Percentiles rank a stretch among this genome's conserved stretches.
Conservation (phyloP, 2,797 vertebrate species). For the Pseudotriccus pelzelni region DNA sequence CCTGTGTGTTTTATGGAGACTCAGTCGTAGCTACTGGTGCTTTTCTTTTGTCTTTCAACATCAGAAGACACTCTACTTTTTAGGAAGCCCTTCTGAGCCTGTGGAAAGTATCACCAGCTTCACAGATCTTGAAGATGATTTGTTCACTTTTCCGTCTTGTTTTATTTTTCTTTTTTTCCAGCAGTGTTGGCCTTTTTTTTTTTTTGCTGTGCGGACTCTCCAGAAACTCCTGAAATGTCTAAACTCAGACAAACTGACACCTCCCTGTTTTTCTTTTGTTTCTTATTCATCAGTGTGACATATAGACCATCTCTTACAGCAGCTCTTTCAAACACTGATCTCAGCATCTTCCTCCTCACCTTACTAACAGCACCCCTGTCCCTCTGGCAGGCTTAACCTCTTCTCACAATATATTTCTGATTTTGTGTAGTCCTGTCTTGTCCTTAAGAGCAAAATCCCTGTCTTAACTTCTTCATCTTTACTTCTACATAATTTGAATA, state of each 20-base stretch:
- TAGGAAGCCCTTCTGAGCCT: background rate
- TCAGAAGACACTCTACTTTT: background rate
- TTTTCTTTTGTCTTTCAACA: background rate
- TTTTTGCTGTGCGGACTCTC: background rate
- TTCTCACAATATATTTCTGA: background rate
- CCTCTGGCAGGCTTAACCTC: background rate
- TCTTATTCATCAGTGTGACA: background rate
- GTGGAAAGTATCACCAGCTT: background rate
- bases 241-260: background rate
- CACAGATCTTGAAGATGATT: background rate
- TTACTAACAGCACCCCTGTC: background rate
- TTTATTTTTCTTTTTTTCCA: background rate
- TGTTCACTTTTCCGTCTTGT: background rate
- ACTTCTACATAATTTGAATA: background rate
- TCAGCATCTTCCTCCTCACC: background rate
- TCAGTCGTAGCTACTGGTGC: background rate
- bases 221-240: background rate
- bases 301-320: background rate
- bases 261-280: background rate
- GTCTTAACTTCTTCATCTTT: background rate
- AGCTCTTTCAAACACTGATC: background rate
- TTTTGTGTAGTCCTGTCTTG: background rate
- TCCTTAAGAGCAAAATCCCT: background rate
- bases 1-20: background rate
- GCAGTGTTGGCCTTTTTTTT: rapidly evolving